These are phyloP conservation scores for Oscarella lobularis DNA, from an alignment of 37 sponge, comb jelly and placozoan genomes.

Conservation along the genomic window DNA sequence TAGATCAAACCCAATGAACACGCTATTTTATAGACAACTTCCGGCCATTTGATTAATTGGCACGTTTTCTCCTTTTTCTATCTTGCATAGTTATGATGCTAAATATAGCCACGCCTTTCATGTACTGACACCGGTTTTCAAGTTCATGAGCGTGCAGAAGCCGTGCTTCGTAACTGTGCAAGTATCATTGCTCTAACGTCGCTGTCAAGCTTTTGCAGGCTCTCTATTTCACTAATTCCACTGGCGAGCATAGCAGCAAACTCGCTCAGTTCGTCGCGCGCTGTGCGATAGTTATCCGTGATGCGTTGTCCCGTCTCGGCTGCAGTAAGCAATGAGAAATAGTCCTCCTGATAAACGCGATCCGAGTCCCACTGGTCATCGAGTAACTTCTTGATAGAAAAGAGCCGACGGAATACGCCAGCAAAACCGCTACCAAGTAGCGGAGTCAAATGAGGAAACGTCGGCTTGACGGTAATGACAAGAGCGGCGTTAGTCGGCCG, in stretches of 20 bases:
- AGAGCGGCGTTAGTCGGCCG: neutral
- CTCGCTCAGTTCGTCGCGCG: neutral
- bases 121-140: too few relatives aligned
- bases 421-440: conserved; percentile 13
- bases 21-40: too few relatives aligned
- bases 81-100: too few relatives aligned
- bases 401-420: conserved; percentile 16
- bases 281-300: conserved; percentile 17
- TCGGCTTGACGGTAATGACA: conserved; percentile 8
- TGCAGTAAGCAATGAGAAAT: conserved; percentile 30
- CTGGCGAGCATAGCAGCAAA: neutral
- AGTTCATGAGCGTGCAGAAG: too few relatives aligned
- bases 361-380: conserved; percentile 20
- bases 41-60: too few relatives aligned
- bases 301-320: conserved; percentile 34
- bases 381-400: conserved; percentile 21
- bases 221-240: neutral
- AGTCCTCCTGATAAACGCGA: conserved; percentile 33
- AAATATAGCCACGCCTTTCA: too few relatives aligned
- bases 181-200: neutral
- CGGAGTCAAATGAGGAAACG: neutral
- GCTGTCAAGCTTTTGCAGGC: neutral
- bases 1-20: too few relatives aligned
- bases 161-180: too few relatives aligned
- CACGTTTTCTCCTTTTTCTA: too few relatives aligned